phyloP scores from a whole-genome alignment of 2,888 invertebrate genomes.

The Tuta absoluta region DNA sequence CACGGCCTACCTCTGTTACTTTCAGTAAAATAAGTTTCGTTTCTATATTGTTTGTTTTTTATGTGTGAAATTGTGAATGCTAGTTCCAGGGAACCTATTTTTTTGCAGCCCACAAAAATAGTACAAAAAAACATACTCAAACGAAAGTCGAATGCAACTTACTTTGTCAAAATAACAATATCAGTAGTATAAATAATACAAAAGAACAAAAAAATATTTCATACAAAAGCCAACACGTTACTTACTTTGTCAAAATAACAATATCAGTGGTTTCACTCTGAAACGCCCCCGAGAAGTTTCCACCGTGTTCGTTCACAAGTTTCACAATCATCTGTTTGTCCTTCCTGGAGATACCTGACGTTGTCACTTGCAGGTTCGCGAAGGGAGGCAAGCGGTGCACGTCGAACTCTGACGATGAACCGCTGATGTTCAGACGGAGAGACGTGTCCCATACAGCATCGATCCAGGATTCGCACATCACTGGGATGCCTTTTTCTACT shows the following conservation, averaged over 20 bases:
- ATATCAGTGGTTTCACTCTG: slow-evolving; percentile 79
- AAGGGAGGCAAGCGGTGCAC: slow-evolving; percentile 84
- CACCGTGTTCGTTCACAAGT: slow-evolving; percentile 88
- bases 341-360: slow-evolving; percentile 85
- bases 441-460: slow-evolving; percentile 89
- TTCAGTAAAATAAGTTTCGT: too few species aligned
- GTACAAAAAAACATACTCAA: not conserved
- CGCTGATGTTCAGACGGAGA: slow-evolving; percentile 81
- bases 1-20: too few species aligned
- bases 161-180: slow-evolving; percentile 80
- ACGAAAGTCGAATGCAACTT: slow-evolving; percentile 43
- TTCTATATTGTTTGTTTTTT: too few species aligned
- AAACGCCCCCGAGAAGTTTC: slow-evolving; percentile 78
- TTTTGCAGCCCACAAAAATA: too few species aligned
- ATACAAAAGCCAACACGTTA: slow-evolving; percentile 30
- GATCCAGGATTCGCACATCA: slow-evolving; percentile 91
- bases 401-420: slow-evolving; percentile 84
- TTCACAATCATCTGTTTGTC: slow-evolving; percentile 85
- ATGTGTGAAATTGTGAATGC: too few species aligned
- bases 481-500: slow-evolving; percentile 83
- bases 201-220: not conserved
- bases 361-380: slow-evolving; percentile 88
- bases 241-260: slow-evolving; percentile 80
- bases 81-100: too few species aligned
- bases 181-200: slow-evolving; percentile 67